phyloP scores from a whole-genome alignment of 2,797 vertebrate species.

The Mus spretus region DNA sequence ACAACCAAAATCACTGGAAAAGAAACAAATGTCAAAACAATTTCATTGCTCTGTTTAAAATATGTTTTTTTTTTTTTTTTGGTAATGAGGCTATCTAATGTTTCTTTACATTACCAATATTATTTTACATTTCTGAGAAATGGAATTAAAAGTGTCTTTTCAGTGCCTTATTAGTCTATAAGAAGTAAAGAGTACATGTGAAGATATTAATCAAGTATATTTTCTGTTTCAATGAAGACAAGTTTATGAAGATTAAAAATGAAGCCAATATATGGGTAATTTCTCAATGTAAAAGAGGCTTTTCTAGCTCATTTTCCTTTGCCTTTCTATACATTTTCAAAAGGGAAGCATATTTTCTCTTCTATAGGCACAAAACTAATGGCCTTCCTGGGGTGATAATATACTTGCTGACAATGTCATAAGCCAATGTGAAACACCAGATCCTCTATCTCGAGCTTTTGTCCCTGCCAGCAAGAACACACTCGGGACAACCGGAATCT shows the following conservation, averaged over 20 bases:
- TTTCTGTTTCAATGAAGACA: not conserved
- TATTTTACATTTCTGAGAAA: not conserved
- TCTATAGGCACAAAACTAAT: not conserved
- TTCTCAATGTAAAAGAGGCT: not conserved
- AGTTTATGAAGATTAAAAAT: not conserved
- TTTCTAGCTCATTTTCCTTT: not conserved
- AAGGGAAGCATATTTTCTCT: not conserved
- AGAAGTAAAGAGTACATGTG: not conserved
- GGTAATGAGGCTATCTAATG: not conserved
- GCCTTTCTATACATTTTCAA: not conserved
- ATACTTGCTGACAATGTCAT: not conserved
- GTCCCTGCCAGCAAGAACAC: no score
- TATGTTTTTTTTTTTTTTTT: not conserved
- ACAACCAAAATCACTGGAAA: not conserved
- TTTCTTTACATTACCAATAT: not conserved
- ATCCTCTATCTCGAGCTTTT: no score
- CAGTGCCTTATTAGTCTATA: not conserved
- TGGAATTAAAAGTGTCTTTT: conserved; percentile 4
- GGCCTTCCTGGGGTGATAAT: no score
- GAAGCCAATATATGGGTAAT: not conserved
- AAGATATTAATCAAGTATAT: not conserved
- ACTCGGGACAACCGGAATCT: no score
- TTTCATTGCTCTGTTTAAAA: not conserved
- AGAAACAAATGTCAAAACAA: not conserved
- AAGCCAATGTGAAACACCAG: not conserved